Conservation (phyloP, 2,888 invertebrate genomes). For the Drosophila robusta region DNA sequence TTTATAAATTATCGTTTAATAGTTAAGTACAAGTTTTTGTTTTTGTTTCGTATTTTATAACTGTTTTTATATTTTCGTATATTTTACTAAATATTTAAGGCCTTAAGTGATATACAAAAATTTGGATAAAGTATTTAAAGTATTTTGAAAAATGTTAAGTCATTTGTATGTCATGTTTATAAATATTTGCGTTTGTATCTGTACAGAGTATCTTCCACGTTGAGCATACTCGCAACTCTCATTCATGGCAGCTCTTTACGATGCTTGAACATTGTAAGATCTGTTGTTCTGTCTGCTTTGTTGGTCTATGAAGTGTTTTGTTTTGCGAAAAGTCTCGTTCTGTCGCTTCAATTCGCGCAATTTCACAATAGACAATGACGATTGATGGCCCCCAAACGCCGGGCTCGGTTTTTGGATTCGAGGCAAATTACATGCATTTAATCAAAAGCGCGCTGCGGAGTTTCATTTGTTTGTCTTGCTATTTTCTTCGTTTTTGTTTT, state of each 20-base stretch:
- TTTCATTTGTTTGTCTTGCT: conserved; percentile 65
- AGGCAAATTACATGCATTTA: conserved; percentile 74
- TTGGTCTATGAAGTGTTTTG: conserved; percentile 49
- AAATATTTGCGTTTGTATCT: neutral
- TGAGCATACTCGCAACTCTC: neutral
- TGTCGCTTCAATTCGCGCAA: conserved; percentile 66
- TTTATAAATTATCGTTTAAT: too few relatives aligned
- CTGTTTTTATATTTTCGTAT: too few relatives aligned
- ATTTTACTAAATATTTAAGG: too few relatives aligned
- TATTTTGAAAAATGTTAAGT: too few relatives aligned
- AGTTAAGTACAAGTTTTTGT: too few relatives aligned
- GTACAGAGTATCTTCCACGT: conserved; percentile 1
- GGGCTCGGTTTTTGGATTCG: conserved; percentile 21
- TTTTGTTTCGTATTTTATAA: too few relatives aligned
- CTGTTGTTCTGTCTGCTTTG: conserved; percentile 21
- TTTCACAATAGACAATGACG: conserved; percentile 72
- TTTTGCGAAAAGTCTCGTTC: conserved; percentile 21
- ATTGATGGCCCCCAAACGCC: conserved; percentile 56
- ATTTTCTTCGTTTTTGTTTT: neutral
- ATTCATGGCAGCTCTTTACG: conserved; percentile 17
- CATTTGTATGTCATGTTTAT: too few relatives aligned
- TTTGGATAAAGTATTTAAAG: too few relatives aligned
- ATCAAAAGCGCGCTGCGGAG: conserved; percentile 65
- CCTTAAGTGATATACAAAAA: too few relatives aligned
- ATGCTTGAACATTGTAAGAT: conserved; percentile 32